These are phyloP conservation scores for Tigriopus californicus DNA, from an alignment of 2,888 invertebrate species.

Conservation along the genomic window DNA sequence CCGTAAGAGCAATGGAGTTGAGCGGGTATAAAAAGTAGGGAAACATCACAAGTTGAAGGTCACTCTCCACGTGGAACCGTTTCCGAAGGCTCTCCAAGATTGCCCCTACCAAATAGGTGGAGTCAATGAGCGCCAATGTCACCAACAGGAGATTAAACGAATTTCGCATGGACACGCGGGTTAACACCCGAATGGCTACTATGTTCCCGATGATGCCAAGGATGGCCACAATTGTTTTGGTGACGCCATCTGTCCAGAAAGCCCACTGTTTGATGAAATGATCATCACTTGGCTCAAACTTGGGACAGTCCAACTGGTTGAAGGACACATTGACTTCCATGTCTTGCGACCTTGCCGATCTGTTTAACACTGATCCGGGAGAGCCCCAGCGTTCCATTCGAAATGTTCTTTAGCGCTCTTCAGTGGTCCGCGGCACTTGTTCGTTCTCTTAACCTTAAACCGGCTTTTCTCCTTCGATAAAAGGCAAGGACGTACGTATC, in stretches of 20 bases:
- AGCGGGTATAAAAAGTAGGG: neutral
- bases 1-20: neutral
- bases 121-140: neutral
- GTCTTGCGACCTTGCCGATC: too few relatives aligned
- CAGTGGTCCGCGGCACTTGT: too few relatives aligned
- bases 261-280: too few relatives aligned
- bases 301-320: too few relatives aligned
- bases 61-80: neutral
- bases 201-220: constrained; percentile 4
- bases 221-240: neutral
- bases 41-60: neutral
- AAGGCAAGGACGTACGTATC: too few relatives aligned
- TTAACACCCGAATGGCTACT: neutral
- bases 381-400: too few relatives aligned
- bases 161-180: neutral
- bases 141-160: neutral
- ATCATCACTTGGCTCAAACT: too few relatives aligned
- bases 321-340: too few relatives aligned
- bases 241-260: neutral
- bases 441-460: too few relatives aligned
- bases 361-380: too few relatives aligned
- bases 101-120: neutral
- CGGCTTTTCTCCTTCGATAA: too few relatives aligned
- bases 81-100: neutral
- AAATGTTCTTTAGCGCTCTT: too few relatives aligned